phyloP scores from a whole-genome alignment of 2,888 invertebrate species.

The Lasioglossum malachurum region DNA sequence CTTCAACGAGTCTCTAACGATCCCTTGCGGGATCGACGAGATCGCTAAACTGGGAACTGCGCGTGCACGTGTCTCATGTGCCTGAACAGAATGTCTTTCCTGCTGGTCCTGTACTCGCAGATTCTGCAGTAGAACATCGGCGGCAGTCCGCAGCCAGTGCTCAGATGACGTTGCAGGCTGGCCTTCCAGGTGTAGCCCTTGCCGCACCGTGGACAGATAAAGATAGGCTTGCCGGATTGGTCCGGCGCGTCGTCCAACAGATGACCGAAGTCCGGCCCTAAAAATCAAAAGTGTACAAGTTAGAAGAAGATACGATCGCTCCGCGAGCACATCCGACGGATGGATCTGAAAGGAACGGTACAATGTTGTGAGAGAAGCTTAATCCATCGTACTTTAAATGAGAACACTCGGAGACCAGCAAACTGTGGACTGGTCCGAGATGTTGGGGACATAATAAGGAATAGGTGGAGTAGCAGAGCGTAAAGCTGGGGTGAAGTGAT shows the following conservation, averaged over 20 bases:
- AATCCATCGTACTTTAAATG: neutral
- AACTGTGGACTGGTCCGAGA: neutral
- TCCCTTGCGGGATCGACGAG: neutral
- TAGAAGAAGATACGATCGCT: conserved; percentile 34
- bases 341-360: neutral
- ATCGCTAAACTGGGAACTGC: conserved; percentile 28
- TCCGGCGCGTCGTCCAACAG: conserved; percentile 51
- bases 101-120: conserved; percentile 76
- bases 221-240: conserved; percentile 48
- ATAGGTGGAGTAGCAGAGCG: neutral
- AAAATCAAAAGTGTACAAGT: conserved; percentile 60
- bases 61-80: conserved; percentile 73
- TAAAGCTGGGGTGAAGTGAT: neutral
- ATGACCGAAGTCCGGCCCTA: conserved; percentile 51
- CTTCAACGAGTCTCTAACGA: neutral
- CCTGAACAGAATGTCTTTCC: conserved; percentile 76
- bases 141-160: conserved; percentile 83
- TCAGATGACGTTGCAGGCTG: conserved; percentile 83
- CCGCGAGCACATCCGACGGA: neutral
- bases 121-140: conserved; percentile 73
- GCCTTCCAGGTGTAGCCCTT: conserved; percentile 82
- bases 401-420: neutral
- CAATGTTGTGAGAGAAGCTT: neutral
- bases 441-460: neutral
- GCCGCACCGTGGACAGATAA: conserved; percentile 81